Percentiles rank a stretch among this genome's conserved stretches.
Evolutionary conservation across 2,113 vertebrate genomes (phyloP).

Genomic region (Antennarius striatus): DNA sequence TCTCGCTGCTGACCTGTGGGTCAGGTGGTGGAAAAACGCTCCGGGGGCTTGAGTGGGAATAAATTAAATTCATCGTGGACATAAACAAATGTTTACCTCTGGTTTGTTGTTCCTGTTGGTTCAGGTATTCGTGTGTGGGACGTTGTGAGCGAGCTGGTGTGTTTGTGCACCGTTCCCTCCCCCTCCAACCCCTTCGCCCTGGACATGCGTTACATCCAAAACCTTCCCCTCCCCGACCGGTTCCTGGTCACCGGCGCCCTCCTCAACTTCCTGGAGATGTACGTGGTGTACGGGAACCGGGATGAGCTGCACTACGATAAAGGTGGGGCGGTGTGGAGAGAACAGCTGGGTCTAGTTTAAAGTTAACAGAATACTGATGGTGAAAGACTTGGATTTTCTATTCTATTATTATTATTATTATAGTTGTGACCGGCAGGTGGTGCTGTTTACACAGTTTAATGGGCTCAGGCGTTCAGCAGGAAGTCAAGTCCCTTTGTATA

Average conservation of each 20-base stretch:
- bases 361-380: no score
- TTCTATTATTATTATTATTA: no score
- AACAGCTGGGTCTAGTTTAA: background rate
- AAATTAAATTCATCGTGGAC: background rate
- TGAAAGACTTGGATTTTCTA: no score
- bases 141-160: constrained; percentile 79
- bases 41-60: background rate
- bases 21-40: constrained; percentile 17
- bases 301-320: constrained; percentile 76
- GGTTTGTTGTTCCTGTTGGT: background rate
- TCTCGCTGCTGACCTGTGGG: constrained; percentile 16
- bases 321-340: constrained; percentile 43
- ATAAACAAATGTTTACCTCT: background rate
- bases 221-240: constrained; percentile 75
- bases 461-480: no score
- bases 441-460: constrained; percentile 32
- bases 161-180: constrained; percentile 79
- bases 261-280: constrained; percentile 79
- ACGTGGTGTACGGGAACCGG: constrained; percentile 72
- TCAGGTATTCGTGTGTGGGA: constrained; percentile 80
- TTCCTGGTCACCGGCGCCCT: constrained; percentile 80
- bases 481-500: no score
- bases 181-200: constrained; percentile 81
- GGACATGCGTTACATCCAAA: constrained; percentile 79
- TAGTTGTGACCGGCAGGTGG: constrained; percentile 35